Evolutionary conservation across 2,797 vertebrate genomes (phyloP), one percentile per base, ranked within the genome.

Genomic region (Urophycis tenuis): DNA sequence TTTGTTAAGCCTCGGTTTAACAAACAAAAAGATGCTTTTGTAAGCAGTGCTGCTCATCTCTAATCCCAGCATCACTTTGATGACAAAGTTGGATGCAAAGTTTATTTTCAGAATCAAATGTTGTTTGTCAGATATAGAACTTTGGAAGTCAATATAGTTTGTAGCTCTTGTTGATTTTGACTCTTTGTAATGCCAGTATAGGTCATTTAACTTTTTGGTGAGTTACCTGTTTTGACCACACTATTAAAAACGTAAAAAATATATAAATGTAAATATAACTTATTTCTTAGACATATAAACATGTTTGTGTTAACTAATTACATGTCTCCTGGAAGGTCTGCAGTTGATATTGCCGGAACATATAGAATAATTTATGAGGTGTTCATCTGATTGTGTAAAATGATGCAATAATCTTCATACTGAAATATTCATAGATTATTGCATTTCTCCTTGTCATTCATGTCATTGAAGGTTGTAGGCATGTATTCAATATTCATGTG

Each of bases 111-210:
- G n/a, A 29, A 25, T 67, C 60, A 25, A 64, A 29, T 67, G 60
- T n/a, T 53, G 41, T 35, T 34, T 35, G 3, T n/a, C 6, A 67
- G 60, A 67, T 29, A 12, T 67, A 60, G 53, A 60, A 60, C 53
- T 60, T 60, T 49, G 17, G 67, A 71, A 78, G 77, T 77, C 41
- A 71, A 76, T 74, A 73, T 45, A 35, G 34, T 36, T 67, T 29
- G 60, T 30, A 14, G 39, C 4, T 73, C 78, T 76, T 78, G 82
- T 84, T 74, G 10, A n/a, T 67, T 29, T 67, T 67, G 60, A 11
- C 60, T 29, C 60, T 67, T 67, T 67, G 60, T 64, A 10, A 64
- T 64, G 22, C n/a, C 19, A 53, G 53, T 67, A 67, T 29, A 60
- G 22, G 45, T 22, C 45, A 49, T 60, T 60, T 60, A n/a, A 49